Evolutionary conservation across 2,797 vertebrate genomes (phyloP), one percentile per base, ranked within the genome.

Genomic region (Clarias laeviceps): DNA sequence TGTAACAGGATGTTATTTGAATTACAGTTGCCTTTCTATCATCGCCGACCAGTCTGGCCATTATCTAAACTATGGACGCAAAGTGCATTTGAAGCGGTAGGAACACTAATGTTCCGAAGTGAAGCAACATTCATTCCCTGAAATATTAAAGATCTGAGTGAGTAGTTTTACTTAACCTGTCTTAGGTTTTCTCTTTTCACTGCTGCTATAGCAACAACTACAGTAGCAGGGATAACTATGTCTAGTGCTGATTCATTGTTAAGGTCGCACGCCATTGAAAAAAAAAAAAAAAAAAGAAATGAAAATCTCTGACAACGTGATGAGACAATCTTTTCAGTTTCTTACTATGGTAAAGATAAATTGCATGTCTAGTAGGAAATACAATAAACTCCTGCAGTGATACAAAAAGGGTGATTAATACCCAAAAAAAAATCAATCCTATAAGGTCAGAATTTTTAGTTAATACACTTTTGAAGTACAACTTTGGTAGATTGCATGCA

Each of bases 21-120:
- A 45, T 45, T 45, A 45, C 45, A 45, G 45, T 45, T 45, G 45
- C 45, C 45, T 45, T 11, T 11, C 45, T 45, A 45, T 45, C 45
- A 11, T 11, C 9, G 1, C 45, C 9, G 9, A 45, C 45, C 9
- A 45, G 45, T 45, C 45, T 11, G 45, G 45, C 1, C 9, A 45
- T 37, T 62, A 62, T 40, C 57, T 45, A 45, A 34, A n/a, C 56
- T 34, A 57, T 59, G 32, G 56, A 61, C 14, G 9, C 20, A 64
- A 80, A 64, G 24, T 24, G n/a, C 3, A 45, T 65, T 37, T 80
- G 3, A 64, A 80, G 37, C n/a, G 20, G 24, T 80, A 27, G 17
- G 77, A 64, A 65, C 34, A 45, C 8, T 45, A 45, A 80, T 80
- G 64, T 45, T 80, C 62, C 65, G 22, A 61, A 37, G 32, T 40